Conservation (phyloP, 1,140 invertebrate genomes). For the Zaprionus davidi region DNA sequence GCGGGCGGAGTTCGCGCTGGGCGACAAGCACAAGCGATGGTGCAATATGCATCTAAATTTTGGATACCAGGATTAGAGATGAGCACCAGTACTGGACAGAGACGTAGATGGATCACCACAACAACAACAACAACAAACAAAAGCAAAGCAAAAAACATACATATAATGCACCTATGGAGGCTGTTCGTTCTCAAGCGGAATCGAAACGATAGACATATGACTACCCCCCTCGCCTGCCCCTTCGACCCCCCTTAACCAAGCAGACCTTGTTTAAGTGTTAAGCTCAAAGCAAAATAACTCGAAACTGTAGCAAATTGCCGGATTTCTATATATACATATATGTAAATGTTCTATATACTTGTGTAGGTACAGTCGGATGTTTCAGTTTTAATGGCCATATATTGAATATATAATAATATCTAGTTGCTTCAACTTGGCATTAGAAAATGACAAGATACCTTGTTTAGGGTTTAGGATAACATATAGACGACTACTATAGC, state of each 20-base stretch:
- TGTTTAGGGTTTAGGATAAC: background rate
- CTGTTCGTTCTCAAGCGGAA: conserved; percentile 45
- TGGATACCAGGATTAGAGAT: conserved; percentile 38
- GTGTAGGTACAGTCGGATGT: background rate
- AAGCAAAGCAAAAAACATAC: conserved; percentile 6
- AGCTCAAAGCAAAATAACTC: background rate
- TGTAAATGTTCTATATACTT: background rate
- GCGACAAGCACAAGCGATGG: conserved; percentile 72
- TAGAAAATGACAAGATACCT: background rate
- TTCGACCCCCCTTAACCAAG: background rate
- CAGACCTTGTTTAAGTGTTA: background rate
- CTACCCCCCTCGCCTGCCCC: background rate
- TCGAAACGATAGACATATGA: conserved; percentile 27
- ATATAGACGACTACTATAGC: background rate
- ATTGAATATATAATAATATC: background rate
- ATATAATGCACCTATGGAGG: conserved; percentile 40
- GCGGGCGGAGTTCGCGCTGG: conserved; percentile 57
- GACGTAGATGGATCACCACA: conserved; percentile 9
- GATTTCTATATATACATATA: too few relatives aligned
- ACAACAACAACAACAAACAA: background rate
- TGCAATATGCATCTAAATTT: conserved; percentile 78
- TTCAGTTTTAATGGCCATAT: background rate
- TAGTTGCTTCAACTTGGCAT: background rate
- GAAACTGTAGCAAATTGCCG: background rate
- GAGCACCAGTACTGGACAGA: background rate